Base-by-base conservation (phyloP, 2,888 invertebrate species). In the Melanargia galathea region DNA sequence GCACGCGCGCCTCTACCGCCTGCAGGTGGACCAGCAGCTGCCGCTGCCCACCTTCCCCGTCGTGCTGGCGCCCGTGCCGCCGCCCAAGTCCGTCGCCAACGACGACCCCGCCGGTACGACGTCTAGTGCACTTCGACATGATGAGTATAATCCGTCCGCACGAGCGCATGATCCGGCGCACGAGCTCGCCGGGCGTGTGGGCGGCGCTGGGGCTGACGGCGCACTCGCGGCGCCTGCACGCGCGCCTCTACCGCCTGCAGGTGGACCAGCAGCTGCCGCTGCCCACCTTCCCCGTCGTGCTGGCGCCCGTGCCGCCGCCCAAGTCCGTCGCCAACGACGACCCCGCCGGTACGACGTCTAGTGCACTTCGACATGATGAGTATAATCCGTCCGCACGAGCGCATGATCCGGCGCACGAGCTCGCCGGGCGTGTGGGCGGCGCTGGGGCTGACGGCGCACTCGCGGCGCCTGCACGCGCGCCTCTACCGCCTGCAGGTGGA, bases 271-370 rank as follows among this genome's bases (percentile, higher is more conserved):
- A 99, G 83, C 92, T 98, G 74, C 93, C 94, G 30, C 95, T 98
- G 77, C 97, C 97, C 70, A 95, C 98, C 51, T 99, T 99, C 92
- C 98, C 98, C 0, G 97, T 98, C 1, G 95, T 98, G 33, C 90
- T 99, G 65, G 97, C 99, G 22, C 98, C 99, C 0, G 96, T 99
- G 55, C 96, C 98, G 22, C 98, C 97, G 43, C 98, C 99, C 0
- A 96, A 96, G 81, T 98, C 97, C 75, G 95, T 99, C n/a, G 96
- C 96, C 48, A 94, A 94, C 60, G 95, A 96, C 60, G 95, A 94
- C 73, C 95, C 79, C n/a, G 75, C 76, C 22, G 86, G 89, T 87
- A 33, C 73, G 69, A 59, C 11, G 2, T n/a, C n/a, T n/a, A n/a
- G n/a, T n/a, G n/a, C n/a, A n/a, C n/a, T n/a, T n/a, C n/a, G n/a